Evolutionary conservation across 2,888 invertebrate genomes (phyloP).

Genomic region (Lithophane leautieri): DNA sequence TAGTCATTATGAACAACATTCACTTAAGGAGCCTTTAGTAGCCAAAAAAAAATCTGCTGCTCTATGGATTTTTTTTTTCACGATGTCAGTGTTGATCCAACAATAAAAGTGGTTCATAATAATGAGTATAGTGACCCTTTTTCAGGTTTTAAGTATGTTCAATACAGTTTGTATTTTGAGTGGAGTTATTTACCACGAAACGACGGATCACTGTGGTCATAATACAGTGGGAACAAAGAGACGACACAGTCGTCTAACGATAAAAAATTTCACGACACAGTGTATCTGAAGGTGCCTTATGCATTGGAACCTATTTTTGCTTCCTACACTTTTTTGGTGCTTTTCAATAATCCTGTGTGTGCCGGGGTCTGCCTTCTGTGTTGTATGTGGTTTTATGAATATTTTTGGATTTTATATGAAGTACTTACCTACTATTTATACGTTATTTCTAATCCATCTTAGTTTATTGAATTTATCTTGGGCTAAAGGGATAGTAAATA

Average conservation of each 20-base stretch:
- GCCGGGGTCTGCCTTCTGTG: neutral
- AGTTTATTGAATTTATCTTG: neutral
- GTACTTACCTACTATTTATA: neutral
- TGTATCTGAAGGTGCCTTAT: neutral
- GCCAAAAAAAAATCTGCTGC: neutral
- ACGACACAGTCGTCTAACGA: neutral
- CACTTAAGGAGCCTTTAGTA: no score
- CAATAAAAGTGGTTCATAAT: neutral
- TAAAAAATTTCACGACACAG: constrained; percentile 6
- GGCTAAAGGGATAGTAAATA: neutral
- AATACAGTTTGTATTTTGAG: neutral
- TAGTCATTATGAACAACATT: neutral
- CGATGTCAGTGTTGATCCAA: no score
- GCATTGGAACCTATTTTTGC: constrained; percentile 10
- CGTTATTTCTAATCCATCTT: neutral
- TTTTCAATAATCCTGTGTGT: constrained; percentile 34
- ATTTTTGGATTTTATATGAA: neutral
- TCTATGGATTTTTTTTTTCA: neutral
- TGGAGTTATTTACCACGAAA: neutral
- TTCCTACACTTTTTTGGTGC: constrained; percentile 20
- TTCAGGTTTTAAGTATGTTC: neutral
- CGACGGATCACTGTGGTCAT: neutral
- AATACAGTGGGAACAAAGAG: neutral
- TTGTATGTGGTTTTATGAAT: neutral
- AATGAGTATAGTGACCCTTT: neutral